phyloP scores from a whole-genome alignment of 2,113 vertebrate genomes.

The Rana temporaria region DNA sequence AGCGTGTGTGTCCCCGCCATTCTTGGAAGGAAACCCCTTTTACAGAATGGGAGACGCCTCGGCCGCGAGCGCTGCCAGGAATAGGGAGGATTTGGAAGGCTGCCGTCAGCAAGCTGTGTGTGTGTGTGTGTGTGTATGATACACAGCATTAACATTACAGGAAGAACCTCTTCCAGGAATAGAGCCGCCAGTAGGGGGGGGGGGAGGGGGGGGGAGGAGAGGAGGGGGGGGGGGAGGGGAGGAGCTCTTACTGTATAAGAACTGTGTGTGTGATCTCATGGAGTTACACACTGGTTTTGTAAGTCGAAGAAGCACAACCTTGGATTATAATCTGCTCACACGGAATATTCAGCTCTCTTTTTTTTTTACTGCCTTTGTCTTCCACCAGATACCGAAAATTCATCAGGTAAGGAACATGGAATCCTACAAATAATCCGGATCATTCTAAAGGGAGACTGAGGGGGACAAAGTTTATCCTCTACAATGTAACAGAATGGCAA shows the following conservation, averaged over 20 bases:
- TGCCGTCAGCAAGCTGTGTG: slow-evolving; percentile 31
- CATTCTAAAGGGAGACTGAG: too few relatives aligned
- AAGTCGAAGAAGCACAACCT: slow-evolving; percentile 34
- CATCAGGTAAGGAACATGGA: slow-evolving; percentile 5
- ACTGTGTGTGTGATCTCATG: slow-evolving; percentile 33
- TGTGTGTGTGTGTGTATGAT: slow-evolving; percentile 38
- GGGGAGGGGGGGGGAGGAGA: neutral
- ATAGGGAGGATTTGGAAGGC: slow-evolving; percentile 42
- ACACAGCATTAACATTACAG: slow-evolving; percentile 36
- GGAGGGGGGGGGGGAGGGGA: too few relatives aligned
- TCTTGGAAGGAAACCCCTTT: slow-evolving; percentile 47
- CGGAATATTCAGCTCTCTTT: slow-evolving; percentile 16
- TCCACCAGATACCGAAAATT: neutral
- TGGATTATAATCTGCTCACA: slow-evolving; percentile 11
- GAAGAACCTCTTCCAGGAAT: slow-evolving; percentile 53
- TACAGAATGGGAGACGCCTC: slow-evolving; percentile 42
- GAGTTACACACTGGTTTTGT: slow-evolving; percentile 17
- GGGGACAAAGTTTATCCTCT: too few relatives aligned
- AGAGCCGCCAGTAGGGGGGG: neutral
- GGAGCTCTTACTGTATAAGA: slow-evolving; percentile 7
- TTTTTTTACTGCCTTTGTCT: too few relatives aligned
- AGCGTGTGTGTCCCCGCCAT: slow-evolving; percentile 43
- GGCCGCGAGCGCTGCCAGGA: slow-evolving; percentile 42
- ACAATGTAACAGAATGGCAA: too few relatives aligned
- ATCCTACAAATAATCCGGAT: too few relatives aligned